phyloP scores from a whole-genome alignment of 2,113 vertebrate species.

The Sapayoa aenigma region DNA sequence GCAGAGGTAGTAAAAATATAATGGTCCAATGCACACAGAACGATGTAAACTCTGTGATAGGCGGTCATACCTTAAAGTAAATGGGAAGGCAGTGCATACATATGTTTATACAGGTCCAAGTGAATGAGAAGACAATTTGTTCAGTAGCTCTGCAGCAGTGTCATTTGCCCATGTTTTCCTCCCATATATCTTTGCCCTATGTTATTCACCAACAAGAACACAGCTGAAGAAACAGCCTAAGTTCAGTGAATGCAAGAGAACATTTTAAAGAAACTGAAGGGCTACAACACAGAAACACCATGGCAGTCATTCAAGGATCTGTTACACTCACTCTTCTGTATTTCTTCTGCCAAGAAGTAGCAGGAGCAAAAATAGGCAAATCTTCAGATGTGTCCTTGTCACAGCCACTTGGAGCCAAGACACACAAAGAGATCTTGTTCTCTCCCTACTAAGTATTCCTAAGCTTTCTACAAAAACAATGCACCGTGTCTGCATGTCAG shows the following conservation, averaged over 20 bases:
- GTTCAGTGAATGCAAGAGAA: not conserved
- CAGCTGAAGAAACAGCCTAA: not conserved
- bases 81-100: not conserved
- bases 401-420: not conserved
- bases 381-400: not conserved
- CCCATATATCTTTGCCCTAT: not conserved
- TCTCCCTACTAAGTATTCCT: not conserved
- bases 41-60: not conserved
- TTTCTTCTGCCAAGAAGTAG: not conserved
- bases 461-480: not conserved
- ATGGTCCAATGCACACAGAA: not conserved
- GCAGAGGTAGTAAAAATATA: not conserved
- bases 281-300: not conserved
- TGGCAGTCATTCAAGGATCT: not conserved
- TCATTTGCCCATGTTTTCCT: not conserved
- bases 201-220: not conserved
- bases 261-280: not conserved
- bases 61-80: not conserved
- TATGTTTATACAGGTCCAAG: not conserved
- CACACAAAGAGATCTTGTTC: not conserved
- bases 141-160: not conserved
- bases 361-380: not conserved
- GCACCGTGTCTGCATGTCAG: not conserved
- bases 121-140: not conserved
- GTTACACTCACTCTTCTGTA: not conserved